Conservation (phyloP, 1,140 invertebrate genomes). For the Drosophila rhopaloa region DNA sequence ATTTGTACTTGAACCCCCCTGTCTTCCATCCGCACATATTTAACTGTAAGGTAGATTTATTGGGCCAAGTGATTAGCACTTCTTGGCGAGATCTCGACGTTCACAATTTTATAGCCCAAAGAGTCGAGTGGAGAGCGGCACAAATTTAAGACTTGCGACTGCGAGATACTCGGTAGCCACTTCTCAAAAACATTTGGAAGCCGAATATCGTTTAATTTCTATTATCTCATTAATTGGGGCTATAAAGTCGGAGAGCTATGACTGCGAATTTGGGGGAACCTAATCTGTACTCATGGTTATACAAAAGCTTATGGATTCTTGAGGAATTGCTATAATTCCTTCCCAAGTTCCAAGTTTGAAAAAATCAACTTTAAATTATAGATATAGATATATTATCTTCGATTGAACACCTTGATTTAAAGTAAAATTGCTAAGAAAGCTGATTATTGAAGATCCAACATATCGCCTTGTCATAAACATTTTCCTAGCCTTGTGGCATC, state of each 20-base stretch:
- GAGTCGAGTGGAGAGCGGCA: conserved; percentile 11
- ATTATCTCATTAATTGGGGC: conserved; percentile 34
- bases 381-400: no score
- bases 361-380: no score
- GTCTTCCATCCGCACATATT: conserved; percentile 14
- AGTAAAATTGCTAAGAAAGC: no score
- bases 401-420: no score
- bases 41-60: conserved; percentile 70
- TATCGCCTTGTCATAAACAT: background rate
- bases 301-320: no score
- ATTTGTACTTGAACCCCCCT: conserved; percentile 8
- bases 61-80: conserved; percentile 75
- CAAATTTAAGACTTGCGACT: conserved; percentile 1
- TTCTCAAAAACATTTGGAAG: conserved; percentile 6
- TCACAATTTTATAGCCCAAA: conserved; percentile 37
- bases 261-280: background rate
- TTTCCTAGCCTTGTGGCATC: background rate
- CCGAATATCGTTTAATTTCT: conserved; percentile 32
- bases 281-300: background rate
- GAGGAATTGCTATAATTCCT: no score
- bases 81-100: conserved; percentile 64
- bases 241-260: conserved; percentile 10
- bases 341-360: no score
- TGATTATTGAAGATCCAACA: no score
- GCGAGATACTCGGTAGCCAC: conserved; percentile 5